Evolutionary conservation across 2,888 invertebrate species (phyloP).

Genomic region (Machimus rusticus): DNA sequence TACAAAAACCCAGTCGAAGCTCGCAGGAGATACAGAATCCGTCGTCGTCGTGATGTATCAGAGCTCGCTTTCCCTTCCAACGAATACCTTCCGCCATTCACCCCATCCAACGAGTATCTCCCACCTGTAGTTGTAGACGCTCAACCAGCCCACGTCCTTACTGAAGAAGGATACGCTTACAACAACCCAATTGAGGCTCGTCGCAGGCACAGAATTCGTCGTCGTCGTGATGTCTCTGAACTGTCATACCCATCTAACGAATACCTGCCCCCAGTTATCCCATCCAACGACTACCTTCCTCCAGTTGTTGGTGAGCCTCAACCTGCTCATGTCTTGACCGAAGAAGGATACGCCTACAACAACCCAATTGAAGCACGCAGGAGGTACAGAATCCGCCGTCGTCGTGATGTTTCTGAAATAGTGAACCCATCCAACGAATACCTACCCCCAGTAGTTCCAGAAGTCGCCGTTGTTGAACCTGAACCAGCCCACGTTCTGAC

Average conservation of each 20-base stretch:
- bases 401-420: constrained; percentile 23
- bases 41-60: constrained; percentile 8
- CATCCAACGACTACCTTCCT: constrained; percentile 15
- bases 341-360: not conserved
- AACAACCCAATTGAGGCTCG: not conserved
- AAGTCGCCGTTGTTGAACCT: not conserved
- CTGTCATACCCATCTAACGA: not conserved
- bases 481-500: not conserved
- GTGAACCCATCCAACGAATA: constrained; percentile 8
- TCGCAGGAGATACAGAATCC: constrained; percentile 4
- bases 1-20: not conserved
- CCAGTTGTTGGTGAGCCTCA: not conserved
- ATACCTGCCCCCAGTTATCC: constrained; percentile 15
- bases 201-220: not conserved
- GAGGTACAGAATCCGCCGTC: constrained; percentile 14
- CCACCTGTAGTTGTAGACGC: not conserved
- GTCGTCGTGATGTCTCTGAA: constrained; percentile 23
- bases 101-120: not conserved
- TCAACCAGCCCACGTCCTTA: not conserved
- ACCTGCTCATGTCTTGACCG: not conserved
- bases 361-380: not conserved
- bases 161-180: constrained; percentile 16
- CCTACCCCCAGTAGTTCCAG: not conserved
- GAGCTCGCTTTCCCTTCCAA: not conserved
- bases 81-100: constrained; percentile 21